phyloP scores from a whole-genome alignment of 2,888 invertebrate genomes.

The Ophion costatus region DNA sequence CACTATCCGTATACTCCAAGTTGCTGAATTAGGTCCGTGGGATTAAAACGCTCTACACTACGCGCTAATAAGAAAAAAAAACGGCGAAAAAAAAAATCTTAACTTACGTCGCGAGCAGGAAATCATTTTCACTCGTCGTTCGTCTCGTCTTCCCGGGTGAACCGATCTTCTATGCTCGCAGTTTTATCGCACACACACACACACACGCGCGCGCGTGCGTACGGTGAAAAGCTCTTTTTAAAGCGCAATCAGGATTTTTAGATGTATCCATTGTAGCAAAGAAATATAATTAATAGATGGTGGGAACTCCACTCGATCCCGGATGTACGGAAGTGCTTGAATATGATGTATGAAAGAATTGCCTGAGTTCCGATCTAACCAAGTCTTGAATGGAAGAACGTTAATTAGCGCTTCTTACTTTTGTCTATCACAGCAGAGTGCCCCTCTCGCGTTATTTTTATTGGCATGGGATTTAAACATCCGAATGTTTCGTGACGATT shows the following conservation, averaged over 20 bases:
- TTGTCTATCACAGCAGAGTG: too few species aligned
- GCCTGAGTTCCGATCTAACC: too few species aligned
- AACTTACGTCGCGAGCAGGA: constrained; percentile 24
- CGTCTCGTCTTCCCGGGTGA: constrained; percentile 12
- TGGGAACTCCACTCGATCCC: too few species aligned
- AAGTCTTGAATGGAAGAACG: too few species aligned
- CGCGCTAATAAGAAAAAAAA: constrained; percentile 41
- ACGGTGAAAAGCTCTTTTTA: background rate
- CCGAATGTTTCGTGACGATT: too few species aligned
- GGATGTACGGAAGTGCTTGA: too few species aligned
- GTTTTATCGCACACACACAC: background rate
- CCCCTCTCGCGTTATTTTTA: too few species aligned
- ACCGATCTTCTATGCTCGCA: background rate
- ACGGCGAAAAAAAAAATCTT: background rate
- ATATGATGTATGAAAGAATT: too few species aligned
- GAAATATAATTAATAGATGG: background rate
- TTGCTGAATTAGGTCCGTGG: constrained; percentile 59
- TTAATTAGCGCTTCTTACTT: too few species aligned
- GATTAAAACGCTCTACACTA: constrained; percentile 44
- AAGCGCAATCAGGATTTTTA: background rate
- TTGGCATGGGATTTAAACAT: too few species aligned
- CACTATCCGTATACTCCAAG: constrained; percentile 36
- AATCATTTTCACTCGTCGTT: constrained; percentile 44
- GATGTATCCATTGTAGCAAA: background rate
- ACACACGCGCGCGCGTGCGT: background rate